A percentile compares a stretch with the other conserved stretches of the same genome.
phyloP scores from a whole-genome alignment of 2,797 vertebrate genomes.

The Chaunax sp. region DNA sequence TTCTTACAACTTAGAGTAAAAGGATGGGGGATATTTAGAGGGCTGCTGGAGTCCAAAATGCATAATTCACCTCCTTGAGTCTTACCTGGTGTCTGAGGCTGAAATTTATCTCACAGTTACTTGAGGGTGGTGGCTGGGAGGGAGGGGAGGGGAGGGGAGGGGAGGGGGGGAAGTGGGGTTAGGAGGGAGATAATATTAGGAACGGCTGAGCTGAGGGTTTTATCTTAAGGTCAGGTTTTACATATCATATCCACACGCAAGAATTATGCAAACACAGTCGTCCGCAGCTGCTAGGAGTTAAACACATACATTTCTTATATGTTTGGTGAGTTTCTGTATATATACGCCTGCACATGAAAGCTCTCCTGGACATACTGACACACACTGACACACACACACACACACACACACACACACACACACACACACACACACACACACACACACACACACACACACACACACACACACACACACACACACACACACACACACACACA shows the following conservation, averaged over 20 bases:
- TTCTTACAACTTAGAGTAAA: conserved; percentile 37
- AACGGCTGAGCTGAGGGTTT: conserved; percentile 67
- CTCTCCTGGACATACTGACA: background rate
- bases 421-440: no score
- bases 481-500: no score
- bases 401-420: no score
- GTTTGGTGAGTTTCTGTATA: conserved; percentile 11
- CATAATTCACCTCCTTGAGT: conserved; percentile 54
- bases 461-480: background rate
- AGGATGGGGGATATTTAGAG: conserved; percentile 33
- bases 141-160: background rate
- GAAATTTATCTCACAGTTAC: conserved; percentile 70
- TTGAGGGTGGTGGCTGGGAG: background rate
- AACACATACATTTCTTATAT: conserved; percentile 24
- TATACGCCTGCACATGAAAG: background rate
- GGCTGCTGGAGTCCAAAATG: conserved; percentile 48
- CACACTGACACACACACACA: background rate
- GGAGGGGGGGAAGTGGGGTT: conserved; percentile 2
- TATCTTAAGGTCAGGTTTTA: conserved; percentile 83
- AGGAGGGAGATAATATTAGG: conserved; percentile 71
- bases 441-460: conserved; percentile 1
- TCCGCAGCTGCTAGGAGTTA: conserved; percentile 24
- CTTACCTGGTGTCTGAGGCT: conserved; percentile 72
- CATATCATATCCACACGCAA: conserved; percentile 69
- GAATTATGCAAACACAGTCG: conserved; percentile 36